phyloP scores from a whole-genome alignment of 2,113 vertebrate species.

The Oreochromis spilurus region DNA sequence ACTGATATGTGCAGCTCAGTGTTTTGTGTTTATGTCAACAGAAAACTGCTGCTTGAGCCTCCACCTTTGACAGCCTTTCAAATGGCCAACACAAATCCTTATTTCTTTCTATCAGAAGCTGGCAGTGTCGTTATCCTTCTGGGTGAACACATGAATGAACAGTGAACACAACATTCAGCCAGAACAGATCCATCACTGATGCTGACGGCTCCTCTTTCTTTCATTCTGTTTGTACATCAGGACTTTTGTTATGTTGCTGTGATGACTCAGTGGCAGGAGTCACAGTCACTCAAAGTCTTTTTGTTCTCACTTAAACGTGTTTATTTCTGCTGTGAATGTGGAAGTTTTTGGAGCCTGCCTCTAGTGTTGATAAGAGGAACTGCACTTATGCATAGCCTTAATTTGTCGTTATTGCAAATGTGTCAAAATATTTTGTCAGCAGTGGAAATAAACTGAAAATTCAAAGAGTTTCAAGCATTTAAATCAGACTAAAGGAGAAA shows the following conservation, averaged over 20 bases:
- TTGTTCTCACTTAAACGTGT: background rate
- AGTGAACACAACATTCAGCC: background rate
- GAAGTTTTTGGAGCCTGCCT: accelerated
- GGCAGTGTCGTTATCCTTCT: background rate
- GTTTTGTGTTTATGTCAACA: background rate
- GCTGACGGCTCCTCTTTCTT: background rate
- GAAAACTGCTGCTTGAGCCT: background rate
- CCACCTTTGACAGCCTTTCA: background rate
- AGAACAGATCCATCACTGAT: background rate
- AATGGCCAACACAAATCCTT: background rate
- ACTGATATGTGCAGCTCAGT: background rate
- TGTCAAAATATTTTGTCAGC: background rate
- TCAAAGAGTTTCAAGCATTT: background rate
- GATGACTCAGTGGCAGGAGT: background rate
- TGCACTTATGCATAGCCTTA: accelerated
- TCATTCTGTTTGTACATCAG: background rate
- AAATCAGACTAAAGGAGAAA: background rate
- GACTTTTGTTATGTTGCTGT: background rate
- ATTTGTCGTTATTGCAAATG: background rate
- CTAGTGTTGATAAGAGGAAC: background rate
- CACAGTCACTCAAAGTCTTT: background rate
- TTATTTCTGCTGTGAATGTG: background rate
- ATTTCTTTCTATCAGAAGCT: background rate
- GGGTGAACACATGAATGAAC: background rate
- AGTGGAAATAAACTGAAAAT: background rate